Percentiles rank a stretch among this genome's conserved stretches.
Conservation (phyloP, 1,140 invertebrate species). For the honey bee (Apis mellifera) region DNA sequence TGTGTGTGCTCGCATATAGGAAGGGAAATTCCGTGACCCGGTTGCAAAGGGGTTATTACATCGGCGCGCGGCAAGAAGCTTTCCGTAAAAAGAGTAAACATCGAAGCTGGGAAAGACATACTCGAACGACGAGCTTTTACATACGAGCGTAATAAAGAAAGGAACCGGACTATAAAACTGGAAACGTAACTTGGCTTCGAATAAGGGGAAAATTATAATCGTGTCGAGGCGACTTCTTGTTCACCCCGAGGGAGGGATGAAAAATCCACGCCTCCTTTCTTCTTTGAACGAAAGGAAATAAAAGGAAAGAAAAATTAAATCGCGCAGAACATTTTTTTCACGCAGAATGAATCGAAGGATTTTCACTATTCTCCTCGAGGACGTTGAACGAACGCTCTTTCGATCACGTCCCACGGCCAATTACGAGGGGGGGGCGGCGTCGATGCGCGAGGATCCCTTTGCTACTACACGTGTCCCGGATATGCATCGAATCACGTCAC, state of each 20-base stretch:
- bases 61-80: background rate
- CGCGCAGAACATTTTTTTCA: no score
- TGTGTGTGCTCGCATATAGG: background rate
- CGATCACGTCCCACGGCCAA: constrained; percentile 22
- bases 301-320: no score
- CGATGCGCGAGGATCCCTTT: constrained; percentile 1
- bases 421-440: constrained; percentile 36
- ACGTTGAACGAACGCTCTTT: background rate
- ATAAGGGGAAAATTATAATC: no score
- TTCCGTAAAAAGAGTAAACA: constrained; percentile 28
- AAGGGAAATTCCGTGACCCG: constrained; percentile 40
- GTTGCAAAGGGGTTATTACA: constrained; percentile 44
- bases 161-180: background rate
- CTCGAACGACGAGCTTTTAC: constrained; percentile 1
- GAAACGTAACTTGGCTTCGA: background rate
- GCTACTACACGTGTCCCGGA: constrained; percentile 46
- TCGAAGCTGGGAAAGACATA: background rate
- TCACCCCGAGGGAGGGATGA: no score
- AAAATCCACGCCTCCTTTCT: no score
- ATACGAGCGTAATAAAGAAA: background rate
- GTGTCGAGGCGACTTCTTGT: background rate
- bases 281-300: background rate
- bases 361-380: no score
- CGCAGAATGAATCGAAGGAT: no score
- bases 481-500: constrained; percentile 36